A percentile compares a stretch with the other conserved stretches of the same genome.
Conservation (phyloP, 2,113 vertebrate genomes). For the Polypterus senegalus region DNA sequence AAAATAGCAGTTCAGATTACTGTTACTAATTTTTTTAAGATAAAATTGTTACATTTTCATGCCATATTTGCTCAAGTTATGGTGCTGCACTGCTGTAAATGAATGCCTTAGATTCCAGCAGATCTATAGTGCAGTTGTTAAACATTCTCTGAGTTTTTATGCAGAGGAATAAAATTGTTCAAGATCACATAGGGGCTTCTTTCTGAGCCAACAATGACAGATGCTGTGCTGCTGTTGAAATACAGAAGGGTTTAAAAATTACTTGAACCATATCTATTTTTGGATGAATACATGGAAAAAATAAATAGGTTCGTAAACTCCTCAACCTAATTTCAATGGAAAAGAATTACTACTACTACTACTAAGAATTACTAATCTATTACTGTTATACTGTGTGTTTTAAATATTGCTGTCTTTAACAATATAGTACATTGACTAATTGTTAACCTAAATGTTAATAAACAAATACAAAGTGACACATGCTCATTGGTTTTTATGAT, state of each 20-base stretch:
- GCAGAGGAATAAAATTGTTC: constrained; percentile 42
- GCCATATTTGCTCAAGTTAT: constrained; percentile 45
- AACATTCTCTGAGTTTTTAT: constrained; percentile 72
- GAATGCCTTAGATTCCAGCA: constrained; percentile 72
- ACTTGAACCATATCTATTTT: constrained; percentile 35
- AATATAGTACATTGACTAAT: too few relatives aligned
- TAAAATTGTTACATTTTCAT: constrained; percentile 9
- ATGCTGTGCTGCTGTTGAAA: constrained; percentile 69
- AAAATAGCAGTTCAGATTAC: too few relatives aligned
- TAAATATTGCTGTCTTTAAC: too few relatives aligned
- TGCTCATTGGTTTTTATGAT: too few relatives aligned
- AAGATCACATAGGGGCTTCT: constrained; percentile 57
- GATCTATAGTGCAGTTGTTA: constrained; percentile 81
- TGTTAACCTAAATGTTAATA: too few relatives aligned
- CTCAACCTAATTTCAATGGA: too few relatives aligned
- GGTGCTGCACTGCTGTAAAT: constrained; percentile 55
- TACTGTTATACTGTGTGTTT: too few relatives aligned
- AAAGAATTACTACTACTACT: too few relatives aligned
- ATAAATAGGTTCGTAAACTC: too few relatives aligned
- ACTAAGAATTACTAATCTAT: too few relatives aligned
- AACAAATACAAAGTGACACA: too few relatives aligned
- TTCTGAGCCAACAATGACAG: constrained; percentile 73
- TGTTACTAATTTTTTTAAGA: too few relatives aligned
- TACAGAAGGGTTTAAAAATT: constrained; percentile 51
- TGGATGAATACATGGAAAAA: constrained; percentile 19